Evolutionary conservation across 2,113 vertebrate species (phyloP).

Genomic region (Pseudois nayaur): DNA sequence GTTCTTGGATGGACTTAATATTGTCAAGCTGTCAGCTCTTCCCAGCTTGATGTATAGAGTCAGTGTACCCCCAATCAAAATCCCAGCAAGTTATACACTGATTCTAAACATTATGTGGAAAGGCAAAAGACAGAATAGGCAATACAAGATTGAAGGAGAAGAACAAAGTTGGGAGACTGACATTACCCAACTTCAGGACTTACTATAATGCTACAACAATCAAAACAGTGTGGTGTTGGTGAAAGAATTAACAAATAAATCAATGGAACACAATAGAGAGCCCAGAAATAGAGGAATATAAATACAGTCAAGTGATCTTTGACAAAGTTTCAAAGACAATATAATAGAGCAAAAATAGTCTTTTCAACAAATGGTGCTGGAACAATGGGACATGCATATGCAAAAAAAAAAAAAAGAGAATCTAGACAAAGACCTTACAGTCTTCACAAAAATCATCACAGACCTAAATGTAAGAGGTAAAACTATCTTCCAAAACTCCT

Average conservation of each 20-base stretch:
- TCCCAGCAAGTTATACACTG: background rate
- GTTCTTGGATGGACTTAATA: background rate
- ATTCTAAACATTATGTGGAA: background rate
- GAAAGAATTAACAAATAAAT: background rate
- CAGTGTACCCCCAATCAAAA: background rate
- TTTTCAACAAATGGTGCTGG: background rate
- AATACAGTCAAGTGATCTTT: background rate
- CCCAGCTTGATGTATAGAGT: background rate
- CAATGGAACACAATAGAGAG: background rate
- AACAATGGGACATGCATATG: background rate
- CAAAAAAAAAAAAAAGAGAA: background rate
- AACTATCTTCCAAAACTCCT: background rate
- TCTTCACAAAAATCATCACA: background rate
- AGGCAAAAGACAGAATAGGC: background rate
- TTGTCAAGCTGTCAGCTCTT: background rate
- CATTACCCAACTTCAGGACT: background rate
- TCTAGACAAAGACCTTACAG: background rate
- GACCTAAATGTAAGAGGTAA: background rate
- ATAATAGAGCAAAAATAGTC: background rate
- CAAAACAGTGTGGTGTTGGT: background rate
- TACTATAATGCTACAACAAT: background rate
- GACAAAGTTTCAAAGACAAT: background rate
- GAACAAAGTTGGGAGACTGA: background rate
- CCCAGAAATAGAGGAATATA: background rate
- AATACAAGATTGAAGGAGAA: background rate